Conservation (phyloP, 2,888 invertebrate genomes). For the Nematopogon swammerdamellus region DNA sequence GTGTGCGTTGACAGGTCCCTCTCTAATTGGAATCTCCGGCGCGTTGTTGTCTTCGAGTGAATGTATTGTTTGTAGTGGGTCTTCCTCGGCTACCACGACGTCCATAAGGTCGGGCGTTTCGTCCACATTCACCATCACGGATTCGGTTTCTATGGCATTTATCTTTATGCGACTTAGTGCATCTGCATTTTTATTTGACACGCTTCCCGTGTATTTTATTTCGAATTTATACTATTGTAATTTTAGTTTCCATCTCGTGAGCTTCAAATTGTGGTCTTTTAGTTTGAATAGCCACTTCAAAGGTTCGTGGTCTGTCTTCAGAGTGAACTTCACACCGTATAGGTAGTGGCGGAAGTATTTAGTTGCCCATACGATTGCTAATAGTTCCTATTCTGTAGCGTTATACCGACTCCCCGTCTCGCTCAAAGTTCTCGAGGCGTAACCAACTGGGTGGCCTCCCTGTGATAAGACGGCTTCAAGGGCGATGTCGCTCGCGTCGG, state of each 20-base stretch:
- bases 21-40: too few relatives aligned
- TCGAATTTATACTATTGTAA: not conserved
- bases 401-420: not conserved
- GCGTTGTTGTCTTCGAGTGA: not conserved
- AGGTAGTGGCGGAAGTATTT: not conserved
- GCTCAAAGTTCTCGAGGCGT: not conserved
- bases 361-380: not conserved
- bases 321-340: not conserved
- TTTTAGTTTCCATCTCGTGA: not conserved
- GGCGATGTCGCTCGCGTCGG: slow-evolving; percentile 1
- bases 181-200: not conserved
- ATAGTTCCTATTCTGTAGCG: not conserved
- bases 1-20: too few relatives aligned
- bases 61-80: not conserved
- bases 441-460: not conserved
- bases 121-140: not conserved
- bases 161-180: not conserved
- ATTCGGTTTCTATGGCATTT: not conserved
- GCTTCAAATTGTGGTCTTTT: not conserved
- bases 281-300: not conserved
- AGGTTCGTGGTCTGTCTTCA: not conserved
- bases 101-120: not conserved
- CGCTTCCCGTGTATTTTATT: not conserved
- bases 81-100: not conserved
- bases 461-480: slow-evolving; percentile 1